These are phyloP conservation scores for Congeria kusceri DNA, from an alignment of 2,888 invertebrate genomes.

Conservation along the genomic window DNA sequence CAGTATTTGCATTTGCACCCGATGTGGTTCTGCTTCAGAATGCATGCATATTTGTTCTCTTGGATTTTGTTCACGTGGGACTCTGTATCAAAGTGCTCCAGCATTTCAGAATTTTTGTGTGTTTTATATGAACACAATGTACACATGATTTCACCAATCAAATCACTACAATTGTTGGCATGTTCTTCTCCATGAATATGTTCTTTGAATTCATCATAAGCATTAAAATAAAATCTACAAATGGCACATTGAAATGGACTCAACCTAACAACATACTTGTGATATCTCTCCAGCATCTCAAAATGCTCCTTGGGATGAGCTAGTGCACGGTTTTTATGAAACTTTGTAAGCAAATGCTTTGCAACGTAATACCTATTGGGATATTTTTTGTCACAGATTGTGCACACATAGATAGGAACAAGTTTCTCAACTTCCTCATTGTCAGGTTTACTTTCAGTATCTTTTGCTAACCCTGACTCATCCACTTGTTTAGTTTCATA, in stretches of 20 bases:
- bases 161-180: conserved; percentile 66
- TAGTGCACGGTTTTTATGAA: conserved; percentile 91
- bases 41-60: conserved; percentile 71
- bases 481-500: neutral
- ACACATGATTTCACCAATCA: conserved; percentile 81
- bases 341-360: conserved; percentile 90
- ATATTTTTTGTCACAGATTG: conserved; percentile 80
- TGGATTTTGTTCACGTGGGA: conserved; percentile 67
- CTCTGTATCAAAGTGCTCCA: conserved; percentile 72
- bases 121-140: conserved; percentile 77
- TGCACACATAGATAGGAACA: conserved; percentile 64
- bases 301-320: conserved; percentile 85
- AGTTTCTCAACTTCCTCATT: conserved; percentile 7
- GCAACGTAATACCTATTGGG: conserved; percentile 79
- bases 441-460: conserved; percentile 1
- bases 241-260: conserved; percentile 94
- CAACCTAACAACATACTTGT: conserved; percentile 91
- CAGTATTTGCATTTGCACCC: conserved; percentile 79
- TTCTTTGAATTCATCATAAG: conserved; percentile 88
- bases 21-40: conserved; percentile 79
- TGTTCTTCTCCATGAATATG: conserved; percentile 77
- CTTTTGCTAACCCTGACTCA: neutral
- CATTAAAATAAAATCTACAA: conserved; percentile 94
- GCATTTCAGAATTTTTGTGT: conserved; percentile 70
- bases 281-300: conserved; percentile 91